Evolutionary conservation across 1,140 invertebrate genomes (phyloP).

Genomic region (Heliconius himera): DNA sequence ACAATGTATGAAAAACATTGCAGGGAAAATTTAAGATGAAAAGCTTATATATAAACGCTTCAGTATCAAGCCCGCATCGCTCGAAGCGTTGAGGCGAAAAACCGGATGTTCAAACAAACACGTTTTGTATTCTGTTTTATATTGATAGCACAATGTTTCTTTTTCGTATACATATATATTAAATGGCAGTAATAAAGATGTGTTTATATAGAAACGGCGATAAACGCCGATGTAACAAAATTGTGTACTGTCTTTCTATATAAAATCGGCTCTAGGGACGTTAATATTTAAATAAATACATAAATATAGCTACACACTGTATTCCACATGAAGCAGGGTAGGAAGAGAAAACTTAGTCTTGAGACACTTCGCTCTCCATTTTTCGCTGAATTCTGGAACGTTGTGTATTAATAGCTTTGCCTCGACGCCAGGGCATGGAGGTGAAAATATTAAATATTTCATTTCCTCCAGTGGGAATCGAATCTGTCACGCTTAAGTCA

Average conservation of each 20-base stretch:
- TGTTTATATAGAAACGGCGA: too few species aligned
- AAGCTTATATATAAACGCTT: slow-evolving; percentile 14
- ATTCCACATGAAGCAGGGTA: not conserved
- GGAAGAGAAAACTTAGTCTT: not conserved
- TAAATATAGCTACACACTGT: not conserved
- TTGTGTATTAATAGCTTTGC: too few species aligned
- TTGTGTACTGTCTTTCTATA: too few species aligned
- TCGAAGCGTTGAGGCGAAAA: slow-evolving; percentile 13
- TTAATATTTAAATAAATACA: too few species aligned
- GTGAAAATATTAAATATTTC: too few species aligned
- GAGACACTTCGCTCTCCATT: not conserved
- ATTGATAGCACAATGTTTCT: slow-evolving; percentile 7
- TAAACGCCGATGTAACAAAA: too few species aligned
- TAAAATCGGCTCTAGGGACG: too few species aligned
- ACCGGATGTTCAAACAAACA: slow-evolving; percentile 2
- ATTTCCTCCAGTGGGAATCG: too few species aligned
- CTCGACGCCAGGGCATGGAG: not conserved
- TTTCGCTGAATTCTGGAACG: not conserved
- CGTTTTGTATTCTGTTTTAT: slow-evolving; percentile 5
- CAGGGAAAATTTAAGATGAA: not conserved
- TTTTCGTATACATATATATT: not conserved
- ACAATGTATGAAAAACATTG: not conserved
- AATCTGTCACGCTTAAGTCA: too few species aligned
- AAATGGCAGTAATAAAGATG: too few species aligned
- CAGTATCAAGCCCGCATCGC: not conserved